phyloP scores from a whole-genome alignment of 2,797 vertebrate genomes.

The Paedocypris micromegethes region DNA sequence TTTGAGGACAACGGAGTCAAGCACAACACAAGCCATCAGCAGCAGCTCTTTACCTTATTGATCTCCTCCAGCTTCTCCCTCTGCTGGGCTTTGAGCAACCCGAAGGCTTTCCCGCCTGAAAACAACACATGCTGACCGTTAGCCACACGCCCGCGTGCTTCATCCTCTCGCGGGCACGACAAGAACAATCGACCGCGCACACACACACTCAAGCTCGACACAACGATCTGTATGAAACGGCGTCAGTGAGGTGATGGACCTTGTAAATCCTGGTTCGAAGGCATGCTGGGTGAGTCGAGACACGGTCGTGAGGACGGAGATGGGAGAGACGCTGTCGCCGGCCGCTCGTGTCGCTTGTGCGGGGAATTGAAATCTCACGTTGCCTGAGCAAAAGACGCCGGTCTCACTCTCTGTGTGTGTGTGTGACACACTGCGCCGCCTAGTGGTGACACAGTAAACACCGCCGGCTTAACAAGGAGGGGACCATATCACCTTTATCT shows the following conservation, averaged over 20 bases:
- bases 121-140: conserved; percentile 9
- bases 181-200: conserved; percentile 16
- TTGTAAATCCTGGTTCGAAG: conserved; percentile 65
- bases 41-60: conserved; percentile 73
- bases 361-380: conserved; percentile 19
- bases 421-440: conserved; percentile 18
- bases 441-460: conserved; percentile 9
- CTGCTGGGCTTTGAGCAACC: conserved; percentile 79
- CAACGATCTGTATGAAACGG: conserved; percentile 4
- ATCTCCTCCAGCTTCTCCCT: conserved; percentile 78
- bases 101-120: conserved; percentile 84
- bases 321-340: neutral
- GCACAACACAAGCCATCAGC: neutral
- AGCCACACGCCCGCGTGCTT: neutral
- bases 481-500: neutral
- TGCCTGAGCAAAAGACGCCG: neutral
- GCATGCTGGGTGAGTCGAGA: conserved; percentile 59
- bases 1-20: conserved; percentile 15
- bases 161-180: conserved; percentile 24
- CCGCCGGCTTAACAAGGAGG: conserved; percentile 38
- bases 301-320: conserved; percentile 21
- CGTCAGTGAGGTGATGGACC: conserved; percentile 47
- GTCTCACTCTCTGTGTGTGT: neutral
- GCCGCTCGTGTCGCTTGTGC: conserved; percentile 15
- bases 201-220: neutral